Evolutionary conservation across 2,797 vertebrate genomes (phyloP).

Genomic region (Muscicapa striata): DNA sequence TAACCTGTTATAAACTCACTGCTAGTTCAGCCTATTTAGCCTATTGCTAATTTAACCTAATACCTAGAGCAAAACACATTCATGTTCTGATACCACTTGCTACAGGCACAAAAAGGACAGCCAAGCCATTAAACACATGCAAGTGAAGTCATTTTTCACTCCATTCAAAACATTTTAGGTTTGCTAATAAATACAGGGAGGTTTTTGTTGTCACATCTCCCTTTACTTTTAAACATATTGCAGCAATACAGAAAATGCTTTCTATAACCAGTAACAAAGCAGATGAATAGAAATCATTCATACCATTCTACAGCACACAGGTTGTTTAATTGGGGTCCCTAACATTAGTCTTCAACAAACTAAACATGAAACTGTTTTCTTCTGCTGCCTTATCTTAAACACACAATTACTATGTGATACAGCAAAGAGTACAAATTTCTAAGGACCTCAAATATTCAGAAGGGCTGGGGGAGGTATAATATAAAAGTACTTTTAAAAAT

Average conservation of each 20-base stretch:
- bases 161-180: not conserved
- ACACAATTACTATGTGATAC: not conserved
- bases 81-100: not conserved
- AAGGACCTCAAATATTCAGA: not conserved
- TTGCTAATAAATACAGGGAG: not conserved
- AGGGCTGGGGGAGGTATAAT: not conserved
- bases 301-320: not conserved
- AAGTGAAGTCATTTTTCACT: not conserved
- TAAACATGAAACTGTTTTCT: not conserved
- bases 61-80: not conserved
- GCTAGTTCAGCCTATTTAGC: not conserved
- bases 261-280: not conserved
- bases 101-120: not conserved
- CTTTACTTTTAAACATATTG: not conserved
- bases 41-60: not conserved
- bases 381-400: not conserved
- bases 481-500: not conserved
- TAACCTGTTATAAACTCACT: not conserved
- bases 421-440: not conserved
- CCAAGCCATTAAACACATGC: not conserved
- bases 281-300: not conserved
- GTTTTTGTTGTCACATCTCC: not conserved
- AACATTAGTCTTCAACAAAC: not conserved
- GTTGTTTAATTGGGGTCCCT: not conserved
- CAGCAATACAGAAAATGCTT: not conserved